Evolutionary conservation across 2,797 vertebrate genomes (phyloP), one percentile per base, ranked within the genome.

Genomic region (Borostomias antarcticus): DNA sequence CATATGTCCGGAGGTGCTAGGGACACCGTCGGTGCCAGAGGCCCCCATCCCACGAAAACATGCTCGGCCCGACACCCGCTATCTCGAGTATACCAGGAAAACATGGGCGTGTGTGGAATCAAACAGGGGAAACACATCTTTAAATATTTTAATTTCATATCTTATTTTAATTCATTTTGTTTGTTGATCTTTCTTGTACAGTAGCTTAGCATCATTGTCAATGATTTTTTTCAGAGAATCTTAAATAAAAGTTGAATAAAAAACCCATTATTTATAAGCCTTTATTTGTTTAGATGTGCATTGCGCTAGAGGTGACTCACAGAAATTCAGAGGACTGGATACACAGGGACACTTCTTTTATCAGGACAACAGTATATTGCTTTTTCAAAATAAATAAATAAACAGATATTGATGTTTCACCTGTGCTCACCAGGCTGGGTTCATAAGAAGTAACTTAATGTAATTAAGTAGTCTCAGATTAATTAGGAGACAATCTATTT

Each of bases 391-490:
- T 56, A 71, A 19, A n/a, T 60, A 68, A 79, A 51, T 40, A 64
- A 77, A 70, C 60, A 62, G 52, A 75, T 75, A 73, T 73, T 70
- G 73, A 85, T 70, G 71, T 79, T 72, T 81, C 74, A 70, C 83
- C 61, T 65, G 80, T 75, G 73, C 79, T 82, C 78, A 71, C 62
- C 59, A 54, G 64, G 48, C 70, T 62, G 69, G 74, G 65, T 88
- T 86, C 65, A 21, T 72, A 75, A 65, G 68, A 76, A 85, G 75
- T 82, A 79, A 86, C 86, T 81, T 83, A 76, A 77, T 85, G 80
- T 91, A 91, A 91, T 93, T 90, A 91, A 89, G 82, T 81, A 77
- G 76, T 80, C 77, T 83, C 76, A 82, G 82, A 85, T 88, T 91
- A 90, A 90, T 91, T 90, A 89, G 85, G 67, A 58, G 52, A 79